Percentiles rank a stretch among this genome's conserved stretches.
Evolutionary conservation across 2,888 invertebrate species (phyloP).

Genomic region (Ennomos fuscantarius): DNA sequence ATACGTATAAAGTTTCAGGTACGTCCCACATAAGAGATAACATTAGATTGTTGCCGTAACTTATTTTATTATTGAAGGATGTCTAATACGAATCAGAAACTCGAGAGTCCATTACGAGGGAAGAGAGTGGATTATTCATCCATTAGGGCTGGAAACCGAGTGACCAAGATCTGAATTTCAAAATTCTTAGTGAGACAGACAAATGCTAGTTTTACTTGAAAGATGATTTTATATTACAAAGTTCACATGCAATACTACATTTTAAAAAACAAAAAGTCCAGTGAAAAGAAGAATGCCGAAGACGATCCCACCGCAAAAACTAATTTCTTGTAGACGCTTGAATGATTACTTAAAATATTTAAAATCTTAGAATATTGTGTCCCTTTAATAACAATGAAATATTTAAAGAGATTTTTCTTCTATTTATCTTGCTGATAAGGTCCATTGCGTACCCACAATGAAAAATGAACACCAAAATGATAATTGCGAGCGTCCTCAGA

Average conservation of each 20-base stretch:
- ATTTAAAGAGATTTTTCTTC: neutral
- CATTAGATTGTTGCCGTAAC: slow-evolving; percentile 27
- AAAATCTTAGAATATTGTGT: too few species aligned
- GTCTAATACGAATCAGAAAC: slow-evolving; percentile 56
- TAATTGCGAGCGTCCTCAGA: slow-evolving; percentile 44
- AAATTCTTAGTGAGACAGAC: slow-evolving; percentile 61
- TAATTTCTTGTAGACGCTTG: too few species aligned
- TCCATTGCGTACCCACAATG: slow-evolving; percentile 19
- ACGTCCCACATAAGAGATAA: slow-evolving; percentile 21
- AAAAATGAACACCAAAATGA: slow-evolving; percentile 47
- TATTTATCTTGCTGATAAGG: neutral
- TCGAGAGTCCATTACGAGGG: slow-evolving; percentile 61
- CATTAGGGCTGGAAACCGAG: slow-evolving; percentile 20
- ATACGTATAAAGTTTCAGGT: slow-evolving; percentile 34
- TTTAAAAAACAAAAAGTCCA: too few species aligned
- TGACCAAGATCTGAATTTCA: slow-evolving; percentile 33
- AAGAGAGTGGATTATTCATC: slow-evolving; percentile 61
- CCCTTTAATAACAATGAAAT: slow-evolving; percentile 7
- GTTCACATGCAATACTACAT: neutral
- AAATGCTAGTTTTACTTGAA: slow-evolving; percentile 46
- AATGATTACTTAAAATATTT: too few species aligned
- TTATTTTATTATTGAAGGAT: slow-evolving; percentile 47
- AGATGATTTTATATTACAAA: neutral
- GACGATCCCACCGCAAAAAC: too few species aligned
- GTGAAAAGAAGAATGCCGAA: too few species aligned